Conservation (phyloP, 2,113 vertebrate genomes). For the Rafetus swinhoei region DNA sequence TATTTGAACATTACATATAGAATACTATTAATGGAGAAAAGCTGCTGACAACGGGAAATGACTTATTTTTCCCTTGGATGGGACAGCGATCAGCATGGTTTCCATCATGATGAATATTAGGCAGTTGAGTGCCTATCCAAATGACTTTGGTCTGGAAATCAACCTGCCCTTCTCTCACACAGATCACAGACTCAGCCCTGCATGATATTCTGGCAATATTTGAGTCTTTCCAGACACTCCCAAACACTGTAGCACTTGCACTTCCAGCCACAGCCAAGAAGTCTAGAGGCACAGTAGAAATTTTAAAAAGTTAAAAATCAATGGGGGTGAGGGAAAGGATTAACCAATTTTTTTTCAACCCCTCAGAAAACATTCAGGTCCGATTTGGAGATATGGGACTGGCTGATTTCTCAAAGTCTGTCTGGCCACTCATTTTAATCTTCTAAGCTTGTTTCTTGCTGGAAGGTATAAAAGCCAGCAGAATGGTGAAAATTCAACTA, state of each 20-base stretch:
- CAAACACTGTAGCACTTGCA: background rate
- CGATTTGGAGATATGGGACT: constrained; percentile 21
- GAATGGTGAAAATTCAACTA: background rate
- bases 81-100: background rate
- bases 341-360: background rate
- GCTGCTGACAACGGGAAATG: background rate
- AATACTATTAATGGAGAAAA: background rate
- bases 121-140: background rate
- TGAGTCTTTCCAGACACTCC: background rate
- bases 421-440: background rate
- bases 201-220: background rate
- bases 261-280: background rate
- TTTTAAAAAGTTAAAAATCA: background rate
- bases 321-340: fast-evolving
- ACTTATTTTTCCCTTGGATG: too few relatives aligned
- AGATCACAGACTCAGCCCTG: background rate
- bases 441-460: background rate
- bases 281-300: background rate
- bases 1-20: background rate
- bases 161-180: background rate
- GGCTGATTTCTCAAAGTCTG: background rate
- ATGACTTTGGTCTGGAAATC: background rate
- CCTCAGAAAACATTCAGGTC: background rate
- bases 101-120: background rate
- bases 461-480: background rate